Evolutionary conservation across 2,113 vertebrate species (phyloP).

Genomic region (Galbula dea): DNA sequence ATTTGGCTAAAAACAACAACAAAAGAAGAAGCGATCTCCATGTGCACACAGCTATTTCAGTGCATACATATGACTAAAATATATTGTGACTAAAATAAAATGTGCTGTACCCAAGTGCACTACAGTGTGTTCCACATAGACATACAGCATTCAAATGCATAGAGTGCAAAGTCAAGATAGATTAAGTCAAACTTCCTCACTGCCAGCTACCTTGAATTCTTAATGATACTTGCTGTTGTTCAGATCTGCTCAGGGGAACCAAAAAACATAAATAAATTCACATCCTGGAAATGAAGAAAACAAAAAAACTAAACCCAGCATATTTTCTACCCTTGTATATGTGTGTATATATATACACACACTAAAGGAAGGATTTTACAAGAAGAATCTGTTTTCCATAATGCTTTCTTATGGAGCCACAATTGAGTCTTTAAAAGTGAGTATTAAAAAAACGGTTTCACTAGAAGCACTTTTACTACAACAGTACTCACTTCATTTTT

Average conservation of each 20-base stretch:
- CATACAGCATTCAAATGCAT: not conserved
- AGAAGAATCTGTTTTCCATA: constrained; percentile 46
- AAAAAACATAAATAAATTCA: not conserved
- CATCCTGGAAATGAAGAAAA: not conserved
- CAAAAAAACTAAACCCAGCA: not conserved
- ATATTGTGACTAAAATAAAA: not conserved
- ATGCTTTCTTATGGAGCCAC: not conserved
- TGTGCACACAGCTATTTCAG: not conserved
- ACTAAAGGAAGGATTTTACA: not conserved
- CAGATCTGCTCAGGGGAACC: not conserved
- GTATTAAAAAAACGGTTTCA: not conserved
- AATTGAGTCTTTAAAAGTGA: not conserved
- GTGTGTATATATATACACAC: not conserved
- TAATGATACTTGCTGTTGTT: constrained; percentile 13
- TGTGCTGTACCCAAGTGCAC: not conserved
- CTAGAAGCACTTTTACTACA: constrained; percentile 7
- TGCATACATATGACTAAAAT: not conserved
- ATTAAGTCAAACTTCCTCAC: not conserved
- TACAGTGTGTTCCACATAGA: not conserved
- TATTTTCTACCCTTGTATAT: not conserved
- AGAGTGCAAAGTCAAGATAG: not conserved
- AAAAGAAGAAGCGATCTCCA: not conserved
- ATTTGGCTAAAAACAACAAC: constrained; percentile 17
- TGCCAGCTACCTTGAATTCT: not conserved
- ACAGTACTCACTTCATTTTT: not conserved